These are phyloP conservation scores for Hafferia zeledoni DNA, from an alignment of 2,797 vertebrate species.

Conservation along the genomic window DNA sequence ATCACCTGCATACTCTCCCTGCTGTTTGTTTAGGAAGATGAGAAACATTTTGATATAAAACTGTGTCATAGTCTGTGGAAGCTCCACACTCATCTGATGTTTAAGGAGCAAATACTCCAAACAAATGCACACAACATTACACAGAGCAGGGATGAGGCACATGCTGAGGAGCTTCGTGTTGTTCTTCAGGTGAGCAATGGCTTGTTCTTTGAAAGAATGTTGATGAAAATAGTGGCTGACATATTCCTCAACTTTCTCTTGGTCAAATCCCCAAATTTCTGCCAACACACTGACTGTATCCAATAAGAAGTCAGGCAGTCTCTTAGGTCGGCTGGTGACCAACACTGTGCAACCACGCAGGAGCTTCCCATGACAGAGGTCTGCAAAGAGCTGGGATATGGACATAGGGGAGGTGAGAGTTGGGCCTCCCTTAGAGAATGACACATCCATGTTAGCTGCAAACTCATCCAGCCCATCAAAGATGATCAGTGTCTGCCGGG, in stretches of 20 bases:
- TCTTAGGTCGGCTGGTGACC: conserved; percentile 84
- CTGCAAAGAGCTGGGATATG: conserved; percentile 81
- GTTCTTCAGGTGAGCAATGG: conserved; percentile 74
- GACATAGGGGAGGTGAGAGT: background rate
- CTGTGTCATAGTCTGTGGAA: conserved; percentile 85
- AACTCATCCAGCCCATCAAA: conserved; percentile 94
- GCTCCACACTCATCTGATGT: background rate
- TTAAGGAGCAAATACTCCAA: conserved; percentile 79
- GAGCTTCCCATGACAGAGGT: conserved; percentile 80
- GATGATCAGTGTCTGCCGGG: conserved; percentile 81
- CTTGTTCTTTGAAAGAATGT: conserved; percentile 52
- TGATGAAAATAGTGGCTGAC: conserved; percentile 78
- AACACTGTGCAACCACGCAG: conserved; percentile 87
- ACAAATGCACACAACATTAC: conserved; percentile 86
- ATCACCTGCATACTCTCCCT: background rate
- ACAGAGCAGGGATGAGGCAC: conserved; percentile 86
- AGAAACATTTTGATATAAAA: conserved; percentile 85
- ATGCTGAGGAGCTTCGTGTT: conserved; percentile 80
- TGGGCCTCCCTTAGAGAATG: background rate
- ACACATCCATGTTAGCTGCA: background rate
- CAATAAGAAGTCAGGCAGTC: conserved; percentile 74
- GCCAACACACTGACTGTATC: conserved; percentile 69
- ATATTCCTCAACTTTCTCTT: conserved; percentile 79
- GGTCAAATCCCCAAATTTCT: conserved; percentile 85
- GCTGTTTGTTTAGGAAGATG: conserved; percentile 75